These are phyloP conservation scores for Oreochromis spilurus DNA, from an alignment of 2,113 vertebrate species.

Conservation along the genomic window DNA sequence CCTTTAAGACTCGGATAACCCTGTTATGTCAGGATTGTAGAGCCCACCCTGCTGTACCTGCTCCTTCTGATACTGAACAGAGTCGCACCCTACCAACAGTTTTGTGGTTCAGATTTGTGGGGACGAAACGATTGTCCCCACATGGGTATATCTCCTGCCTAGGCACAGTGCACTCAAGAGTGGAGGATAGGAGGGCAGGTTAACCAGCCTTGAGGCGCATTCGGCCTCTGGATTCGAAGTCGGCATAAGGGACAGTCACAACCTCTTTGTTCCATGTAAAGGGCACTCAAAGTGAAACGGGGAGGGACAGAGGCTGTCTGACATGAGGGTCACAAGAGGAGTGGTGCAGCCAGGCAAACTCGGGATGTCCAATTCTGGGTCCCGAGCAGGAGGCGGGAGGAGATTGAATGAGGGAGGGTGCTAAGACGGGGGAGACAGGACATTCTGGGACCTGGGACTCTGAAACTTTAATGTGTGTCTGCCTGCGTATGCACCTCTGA, in stretches of 20 bases:
- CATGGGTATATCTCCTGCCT: not conserved
- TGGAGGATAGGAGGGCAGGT: not conserved
- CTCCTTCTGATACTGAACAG: not conserved
- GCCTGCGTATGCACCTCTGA: constrained; percentile 59
- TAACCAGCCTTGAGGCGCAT: constrained; percentile 23
- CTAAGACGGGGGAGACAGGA: constrained; percentile 10
- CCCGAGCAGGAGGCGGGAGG: not conserved
- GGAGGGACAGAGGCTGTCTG: constrained; percentile 38
- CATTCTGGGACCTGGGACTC: constrained; percentile 47
- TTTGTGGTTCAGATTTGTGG: not conserved
- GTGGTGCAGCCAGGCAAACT: constrained; percentile 14
- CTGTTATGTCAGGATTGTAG: constrained; percentile 54
- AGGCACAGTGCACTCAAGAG: constrained; percentile 5
- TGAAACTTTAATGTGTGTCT: constrained; percentile 66
- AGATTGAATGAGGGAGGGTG: not conserved
- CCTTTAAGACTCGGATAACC: constrained; percentile 64
- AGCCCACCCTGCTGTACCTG: constrained; percentile 16
- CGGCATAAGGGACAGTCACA: constrained; percentile 23
- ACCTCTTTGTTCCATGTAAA: constrained; percentile 44
- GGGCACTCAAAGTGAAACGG: constrained; percentile 41
- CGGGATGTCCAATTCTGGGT: constrained; percentile 7
- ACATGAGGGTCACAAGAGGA: constrained; percentile 35
- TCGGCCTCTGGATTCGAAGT: constrained; percentile 23
- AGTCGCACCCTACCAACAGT: not conserved
- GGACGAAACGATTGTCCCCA: not conserved